Percentiles rank a stretch among this genome's conserved stretches.
phyloP scores from a whole-genome alignment of 2,113 vertebrate genomes.

The Phrynocephalus versicolor region DNA sequence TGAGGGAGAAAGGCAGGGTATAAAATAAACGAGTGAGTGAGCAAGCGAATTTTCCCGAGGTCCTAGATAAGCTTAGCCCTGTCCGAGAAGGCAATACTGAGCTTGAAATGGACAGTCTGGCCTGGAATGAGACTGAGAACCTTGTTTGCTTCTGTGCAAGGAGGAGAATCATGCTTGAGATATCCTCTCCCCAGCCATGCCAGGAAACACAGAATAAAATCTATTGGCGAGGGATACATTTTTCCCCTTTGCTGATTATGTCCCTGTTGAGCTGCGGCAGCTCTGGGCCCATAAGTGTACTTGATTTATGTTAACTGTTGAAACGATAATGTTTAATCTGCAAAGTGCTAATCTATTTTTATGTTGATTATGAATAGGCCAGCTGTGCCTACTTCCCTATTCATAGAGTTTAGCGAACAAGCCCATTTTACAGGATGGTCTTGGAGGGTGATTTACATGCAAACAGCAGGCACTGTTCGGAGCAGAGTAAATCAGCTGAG shows the following conservation, averaged over 20 bases:
- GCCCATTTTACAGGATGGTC: slow-evolving; percentile 66
- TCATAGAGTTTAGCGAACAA: slow-evolving; percentile 74
- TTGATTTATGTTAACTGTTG: slow-evolving; percentile 79
- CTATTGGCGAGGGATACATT: not conserved
- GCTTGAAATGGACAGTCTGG: not conserved
- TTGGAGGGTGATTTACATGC: slow-evolving; percentile 65
- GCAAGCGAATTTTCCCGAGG: no score
- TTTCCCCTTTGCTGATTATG: not conserved
- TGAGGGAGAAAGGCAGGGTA: no score
- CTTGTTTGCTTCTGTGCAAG: not conserved
- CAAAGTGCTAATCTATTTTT: slow-evolving; percentile 85
- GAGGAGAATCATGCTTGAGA: fast-evolving
- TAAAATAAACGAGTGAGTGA: no score
- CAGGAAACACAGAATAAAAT: not conserved
- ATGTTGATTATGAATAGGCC: slow-evolving; percentile 85
- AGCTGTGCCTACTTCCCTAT: slow-evolving; percentile 84
- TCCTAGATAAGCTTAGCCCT: not conserved
- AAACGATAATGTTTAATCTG: slow-evolving; percentile 85
- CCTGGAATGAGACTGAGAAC: not conserved
- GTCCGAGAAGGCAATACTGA: not conserved
- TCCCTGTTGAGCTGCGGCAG: slow-evolving; percentile 19
- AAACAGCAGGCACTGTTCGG: slow-evolving; percentile 41
- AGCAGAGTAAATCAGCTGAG: slow-evolving; percentile 46
- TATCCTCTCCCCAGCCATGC: not conserved
- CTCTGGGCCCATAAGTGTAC: slow-evolving; percentile 53